Evolutionary conservation across 37 sponge, comb jelly and placozoan species (phyloP).

Genomic region (Theonella swinhoei): DNA sequence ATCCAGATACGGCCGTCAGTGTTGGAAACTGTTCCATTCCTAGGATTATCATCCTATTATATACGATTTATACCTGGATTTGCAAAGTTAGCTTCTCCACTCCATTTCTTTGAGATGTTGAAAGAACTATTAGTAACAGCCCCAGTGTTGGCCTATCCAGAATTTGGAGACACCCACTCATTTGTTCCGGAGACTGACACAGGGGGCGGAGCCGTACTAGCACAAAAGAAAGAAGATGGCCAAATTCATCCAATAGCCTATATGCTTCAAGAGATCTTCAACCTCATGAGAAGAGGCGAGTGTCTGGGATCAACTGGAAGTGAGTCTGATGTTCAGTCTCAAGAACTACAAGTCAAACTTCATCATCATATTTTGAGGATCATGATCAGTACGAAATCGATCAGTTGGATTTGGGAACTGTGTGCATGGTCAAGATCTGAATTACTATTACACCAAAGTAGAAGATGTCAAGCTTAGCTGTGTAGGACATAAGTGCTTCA

Average conservation of each 20-base stretch:
- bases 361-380: too few species aligned
- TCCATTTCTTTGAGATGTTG: slow-evolving; percentile 15
- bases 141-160: slow-evolving; percentile 33
- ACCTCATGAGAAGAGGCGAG: slow-evolving; percentile 14
- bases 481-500: too few species aligned
- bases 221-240: slow-evolving; percentile 17
- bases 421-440: too few species aligned
- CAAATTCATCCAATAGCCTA: slow-evolving; percentile 58
- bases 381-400: too few species aligned
- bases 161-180: background rate
- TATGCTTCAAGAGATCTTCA: slow-evolving; percentile 35
- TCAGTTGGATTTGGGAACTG: too few species aligned
- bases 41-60: background rate
- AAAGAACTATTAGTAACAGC: slow-evolving; percentile 14
- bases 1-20: too few species aligned
- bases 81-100: slow-evolving; percentile 2
- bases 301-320: too few species aligned
- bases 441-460: too few species aligned
- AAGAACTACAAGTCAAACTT: too few species aligned
- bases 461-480: too few species aligned
- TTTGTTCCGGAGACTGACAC: slow-evolving; percentile 8
- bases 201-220: slow-evolving; percentile 8
- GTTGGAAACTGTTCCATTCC: too few species aligned
- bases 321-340: too few species aligned
- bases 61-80: background rate